phyloP scores from a whole-genome alignment of 2,888 invertebrate species.

The Cremastinae sp. region DNA sequence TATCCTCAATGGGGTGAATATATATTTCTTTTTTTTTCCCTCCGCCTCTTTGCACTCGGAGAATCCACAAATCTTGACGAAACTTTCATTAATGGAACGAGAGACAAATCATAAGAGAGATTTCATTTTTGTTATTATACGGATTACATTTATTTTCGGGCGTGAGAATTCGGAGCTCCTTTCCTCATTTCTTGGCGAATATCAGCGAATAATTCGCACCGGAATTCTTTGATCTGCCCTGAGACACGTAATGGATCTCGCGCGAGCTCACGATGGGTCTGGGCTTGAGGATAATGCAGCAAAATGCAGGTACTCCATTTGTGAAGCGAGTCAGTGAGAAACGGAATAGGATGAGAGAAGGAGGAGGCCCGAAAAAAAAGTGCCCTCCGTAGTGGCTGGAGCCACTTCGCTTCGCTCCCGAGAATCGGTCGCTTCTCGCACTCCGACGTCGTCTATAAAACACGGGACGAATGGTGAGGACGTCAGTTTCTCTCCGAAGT shows the following conservation, averaged over 20 bases:
- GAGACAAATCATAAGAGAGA: slow-evolving; percentile 3
- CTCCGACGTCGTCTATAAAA: slow-evolving; percentile 18
- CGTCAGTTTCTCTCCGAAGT: slow-evolving; percentile 38
- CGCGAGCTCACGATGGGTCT: neutral
- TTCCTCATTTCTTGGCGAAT: neutral
- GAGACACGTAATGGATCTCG: neutral
- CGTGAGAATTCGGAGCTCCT: no score
- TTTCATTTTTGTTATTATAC: no score
- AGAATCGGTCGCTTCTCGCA: slow-evolving; percentile 46
- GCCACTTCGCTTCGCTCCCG: slow-evolving; percentile 38
- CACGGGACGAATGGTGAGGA: slow-evolving; percentile 40
- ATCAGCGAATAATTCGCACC: neutral
- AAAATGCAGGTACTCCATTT: slow-evolving; percentile 35
- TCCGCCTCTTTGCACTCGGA: neutral
- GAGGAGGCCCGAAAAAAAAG: slow-evolving; percentile 27
- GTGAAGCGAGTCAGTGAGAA: slow-evolving; percentile 17
- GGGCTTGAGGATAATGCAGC: slow-evolving; percentile 18
- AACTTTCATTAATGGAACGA: slow-evolving; percentile 48
- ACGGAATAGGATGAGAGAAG: slow-evolving; percentile 20
- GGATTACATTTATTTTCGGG: no score
- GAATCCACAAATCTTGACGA: slow-evolving; percentile 52
- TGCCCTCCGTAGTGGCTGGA: no score
- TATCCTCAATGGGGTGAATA: slow-evolving; percentile 5
- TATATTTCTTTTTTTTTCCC: slow-evolving; percentile 4
- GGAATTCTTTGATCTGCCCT: slow-evolving; percentile 1